Conservation (phyloP, 1,140 invertebrate species). For the Euura lappo region DNA sequence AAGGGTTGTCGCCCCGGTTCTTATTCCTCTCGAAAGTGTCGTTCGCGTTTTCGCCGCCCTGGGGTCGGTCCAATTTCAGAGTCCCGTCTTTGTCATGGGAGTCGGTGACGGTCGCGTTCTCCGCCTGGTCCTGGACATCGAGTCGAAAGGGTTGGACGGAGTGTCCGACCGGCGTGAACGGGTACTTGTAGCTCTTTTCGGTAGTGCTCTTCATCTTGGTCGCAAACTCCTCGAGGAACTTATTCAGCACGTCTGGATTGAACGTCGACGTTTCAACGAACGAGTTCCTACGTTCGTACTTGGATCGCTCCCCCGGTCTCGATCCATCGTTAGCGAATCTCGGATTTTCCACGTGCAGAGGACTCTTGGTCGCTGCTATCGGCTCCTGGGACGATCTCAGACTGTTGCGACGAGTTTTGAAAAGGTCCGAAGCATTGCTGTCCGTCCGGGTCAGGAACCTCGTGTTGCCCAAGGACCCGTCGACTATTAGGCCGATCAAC, state of each 20-base stretch:
- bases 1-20: slow-evolving; percentile 60
- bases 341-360: slow-evolving; percentile 17
- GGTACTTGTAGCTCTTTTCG: slow-evolving; percentile 51
- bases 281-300: slow-evolving; percentile 34
- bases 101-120: slow-evolving; percentile 32
- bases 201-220: slow-evolving; percentile 62
- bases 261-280: slow-evolving; percentile 53
- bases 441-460: slow-evolving; percentile 37
- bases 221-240: slow-evolving; percentile 65
- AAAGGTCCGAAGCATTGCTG: slow-evolving; percentile 31
- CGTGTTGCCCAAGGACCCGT: slow-evolving; percentile 30
- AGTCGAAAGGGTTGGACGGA: slow-evolving; percentile 54
- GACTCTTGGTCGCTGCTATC: slow-evolving; percentile 24
- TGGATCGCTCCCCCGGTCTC: slow-evolving; percentile 21
- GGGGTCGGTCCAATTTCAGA: slow-evolving; percentile 55
- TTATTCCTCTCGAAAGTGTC: slow-evolving; percentile 56
- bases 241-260: slow-evolving; percentile 63
- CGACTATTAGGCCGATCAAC: slow-evolving; percentile 23
- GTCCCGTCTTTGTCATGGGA: background rate
- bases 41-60: slow-evolving; percentile 54
- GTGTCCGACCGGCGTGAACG: slow-evolving; percentile 56
- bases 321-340: slow-evolving; percentile 25
- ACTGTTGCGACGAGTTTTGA: slow-evolving; percentile 30
- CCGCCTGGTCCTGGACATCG: slow-evolving; percentile 52
- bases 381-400: slow-evolving; percentile 26